Evolutionary conservation across 2,888 invertebrate species (phyloP).

Genomic region (Deroplatys truncata): DNA sequence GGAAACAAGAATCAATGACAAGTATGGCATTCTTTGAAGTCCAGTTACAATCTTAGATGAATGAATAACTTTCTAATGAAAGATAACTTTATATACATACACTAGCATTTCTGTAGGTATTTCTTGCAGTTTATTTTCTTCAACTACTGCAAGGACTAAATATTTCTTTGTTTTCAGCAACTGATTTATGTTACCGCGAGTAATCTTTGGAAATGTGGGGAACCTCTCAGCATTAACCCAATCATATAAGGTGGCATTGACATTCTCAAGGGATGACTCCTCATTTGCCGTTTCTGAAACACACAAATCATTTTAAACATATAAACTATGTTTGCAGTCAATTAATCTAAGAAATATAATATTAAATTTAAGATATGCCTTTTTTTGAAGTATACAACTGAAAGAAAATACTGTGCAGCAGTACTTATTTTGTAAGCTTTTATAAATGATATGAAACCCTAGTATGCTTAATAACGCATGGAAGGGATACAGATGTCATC

Average conservation of each 20-base stretch:
- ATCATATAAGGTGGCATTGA: slow-evolving; percentile 70
- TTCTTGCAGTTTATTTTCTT: slow-evolving; percentile 81
- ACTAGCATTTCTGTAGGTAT: slow-evolving; percentile 75
- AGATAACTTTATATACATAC: slow-evolving; percentile 33
- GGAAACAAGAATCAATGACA: too few relatives aligned
- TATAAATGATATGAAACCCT: too few relatives aligned
- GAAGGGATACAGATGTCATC: too few relatives aligned
- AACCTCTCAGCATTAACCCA: slow-evolving; percentile 91
- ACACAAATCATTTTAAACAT: background rate
- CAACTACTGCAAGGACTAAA: slow-evolving; percentile 81
- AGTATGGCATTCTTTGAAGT: too few relatives aligned
- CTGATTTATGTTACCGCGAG: slow-evolving; percentile 59
- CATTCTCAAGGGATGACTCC: slow-evolving; percentile 38
- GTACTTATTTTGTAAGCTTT: too few relatives aligned
- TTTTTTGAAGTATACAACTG: too few relatives aligned
- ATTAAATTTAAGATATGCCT: too few relatives aligned
- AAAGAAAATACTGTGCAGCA: too few relatives aligned
- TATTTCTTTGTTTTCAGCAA: slow-evolving; percentile 79
- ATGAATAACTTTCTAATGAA: too few relatives aligned
- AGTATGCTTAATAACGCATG: too few relatives aligned
- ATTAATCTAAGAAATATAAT: too few relatives aligned
- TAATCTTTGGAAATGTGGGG: slow-evolving; percentile 82
- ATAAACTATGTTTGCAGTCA: background rate
- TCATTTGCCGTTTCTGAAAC: background rate
- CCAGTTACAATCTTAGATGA: too few relatives aligned